Conservation (phyloP, 2,888 invertebrate species). For the Orchestes rusci region DNA sequence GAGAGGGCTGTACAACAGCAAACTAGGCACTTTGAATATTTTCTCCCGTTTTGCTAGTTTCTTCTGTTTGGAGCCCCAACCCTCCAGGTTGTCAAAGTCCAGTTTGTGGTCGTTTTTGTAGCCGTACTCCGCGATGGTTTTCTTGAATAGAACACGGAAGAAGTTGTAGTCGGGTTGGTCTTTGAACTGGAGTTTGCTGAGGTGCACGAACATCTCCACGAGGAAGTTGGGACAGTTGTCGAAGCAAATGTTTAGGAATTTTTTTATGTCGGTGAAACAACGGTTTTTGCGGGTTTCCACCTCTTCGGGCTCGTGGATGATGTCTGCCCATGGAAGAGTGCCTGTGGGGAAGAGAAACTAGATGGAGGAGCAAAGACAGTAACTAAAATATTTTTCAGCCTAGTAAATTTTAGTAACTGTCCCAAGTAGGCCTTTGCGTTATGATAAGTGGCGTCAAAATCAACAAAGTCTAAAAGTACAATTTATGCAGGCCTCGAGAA, state of each 20-base stretch:
- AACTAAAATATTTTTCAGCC: no score
- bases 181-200: conserved; percentile 62
- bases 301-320: conserved; percentile 55
- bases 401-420: no score
- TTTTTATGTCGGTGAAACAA: conserved; percentile 56
- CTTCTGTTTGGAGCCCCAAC: conserved; percentile 43
- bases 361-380: no score
- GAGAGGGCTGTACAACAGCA: conserved; percentile 16
- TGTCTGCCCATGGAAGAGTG: conserved; percentile 76
- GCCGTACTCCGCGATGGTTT: conserved; percentile 55
- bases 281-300: conserved; percentile 61
- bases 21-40: conserved; percentile 21
- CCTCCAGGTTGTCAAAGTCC: conserved; percentile 45
- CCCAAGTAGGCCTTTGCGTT: no score
- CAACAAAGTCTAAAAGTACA: no score
- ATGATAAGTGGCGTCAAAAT: no score
- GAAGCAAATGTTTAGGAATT: conserved; percentile 55
- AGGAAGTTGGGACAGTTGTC: conserved; percentile 60
- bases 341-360: no score
- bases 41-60: conserved; percentile 31
- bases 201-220: conserved; percentile 63
- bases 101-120: conserved; percentile 37
- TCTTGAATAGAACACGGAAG: conserved; percentile 60
- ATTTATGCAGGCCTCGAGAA: no score
- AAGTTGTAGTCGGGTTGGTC: conserved; percentile 70